Percentiles rank a stretch among this genome's conserved stretches.
phyloP scores from a whole-genome alignment of 1,140 invertebrate species.

The Drosophila suzukii region DNA sequence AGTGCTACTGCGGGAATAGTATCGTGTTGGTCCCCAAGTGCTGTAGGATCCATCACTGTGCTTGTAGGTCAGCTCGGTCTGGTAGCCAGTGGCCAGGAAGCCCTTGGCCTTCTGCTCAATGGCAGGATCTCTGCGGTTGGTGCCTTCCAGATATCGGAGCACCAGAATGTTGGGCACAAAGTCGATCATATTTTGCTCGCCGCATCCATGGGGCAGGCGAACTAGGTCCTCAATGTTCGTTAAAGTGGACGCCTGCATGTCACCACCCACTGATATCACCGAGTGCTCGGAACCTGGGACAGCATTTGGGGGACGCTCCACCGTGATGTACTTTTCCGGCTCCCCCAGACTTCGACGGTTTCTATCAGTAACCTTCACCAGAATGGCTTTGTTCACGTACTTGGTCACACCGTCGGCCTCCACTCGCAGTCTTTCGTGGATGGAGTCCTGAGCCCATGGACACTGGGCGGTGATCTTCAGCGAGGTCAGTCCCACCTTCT shows the following conservation, averaged over 20 bases:
- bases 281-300: slow-evolving; percentile 89
- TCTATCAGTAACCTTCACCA: slow-evolving; percentile 88
- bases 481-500: slow-evolving; percentile 89
- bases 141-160: slow-evolving; percentile 88
- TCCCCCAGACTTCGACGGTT: slow-evolving; percentile 50
- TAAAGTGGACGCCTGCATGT: slow-evolving; percentile 90
- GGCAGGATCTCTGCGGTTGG: slow-evolving; percentile 81
- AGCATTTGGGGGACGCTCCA: slow-evolving; percentile 89
- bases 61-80: slow-evolving; percentile 95
- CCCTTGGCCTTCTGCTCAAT: slow-evolving; percentile 85
- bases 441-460: slow-evolving; percentile 89
- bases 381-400: slow-evolving; percentile 90
- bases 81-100: slow-evolving; percentile 95
- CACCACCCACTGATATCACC: slow-evolving; percentile 90
- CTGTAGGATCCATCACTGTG: slow-evolving; percentile 96
- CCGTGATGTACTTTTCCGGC: slow-evolving; percentile 86
- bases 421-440: slow-evolving; percentile 89
- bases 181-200: slow-evolving; percentile 97
- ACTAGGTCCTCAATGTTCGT: slow-evolving; percentile 91
- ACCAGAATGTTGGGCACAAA: slow-evolving; percentile 96
- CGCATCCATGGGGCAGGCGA: slow-evolving; percentile 94
- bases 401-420: slow-evolving; percentile 92
- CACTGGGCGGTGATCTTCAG: slow-evolving; percentile 90
- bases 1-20: slow-evolving; percentile 86
- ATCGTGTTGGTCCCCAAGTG: background rate